These are phyloP conservation scores for Andrena chrysosceles DNA, from an alignment of 2,888 invertebrate species.

Conservation along the genomic window DNA sequence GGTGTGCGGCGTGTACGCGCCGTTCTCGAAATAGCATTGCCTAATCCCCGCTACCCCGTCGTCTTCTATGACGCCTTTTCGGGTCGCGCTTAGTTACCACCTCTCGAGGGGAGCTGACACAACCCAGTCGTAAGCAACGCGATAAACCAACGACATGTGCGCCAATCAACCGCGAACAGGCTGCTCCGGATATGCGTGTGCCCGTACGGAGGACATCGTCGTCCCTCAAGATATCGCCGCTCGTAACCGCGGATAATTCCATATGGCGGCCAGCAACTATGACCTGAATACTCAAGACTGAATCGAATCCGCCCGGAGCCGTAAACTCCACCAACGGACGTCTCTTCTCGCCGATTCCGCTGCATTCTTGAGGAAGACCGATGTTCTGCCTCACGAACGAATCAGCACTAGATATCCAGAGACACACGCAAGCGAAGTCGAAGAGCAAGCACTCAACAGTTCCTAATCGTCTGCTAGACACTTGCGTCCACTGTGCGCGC, in stretches of 20 bases:
- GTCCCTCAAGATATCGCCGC: conserved; percentile 34
- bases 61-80: conserved; percentile 78
- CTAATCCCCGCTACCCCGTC: conserved; percentile 71
- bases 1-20: conserved; percentile 55
- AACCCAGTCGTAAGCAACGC: conserved; percentile 73
- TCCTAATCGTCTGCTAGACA: background rate
- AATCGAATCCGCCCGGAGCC: conserved; percentile 47
- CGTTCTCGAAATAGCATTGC: conserved; percentile 76
- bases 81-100: conserved; percentile 77
- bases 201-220: conserved; percentile 42
- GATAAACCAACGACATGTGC: conserved; percentile 75
- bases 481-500: background rate
- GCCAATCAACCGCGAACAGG: conserved; percentile 60
- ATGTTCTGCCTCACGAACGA: conserved; percentile 45
- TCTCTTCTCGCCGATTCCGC: conserved; percentile 4
- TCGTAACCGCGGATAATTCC: conserved; percentile 56
- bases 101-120: conserved; percentile 67
- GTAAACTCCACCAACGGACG: conserved; percentile 19
- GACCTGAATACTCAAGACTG: conserved; percentile 67
- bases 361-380: conserved; percentile 63
- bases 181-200: conserved; percentile 48
- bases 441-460: conserved; percentile 22
- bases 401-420: background rate
- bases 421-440: background rate
- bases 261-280: conserved; percentile 45